phyloP scores from a whole-genome alignment of 2,113 vertebrate species.

The Corythaeola cristata region DNA sequence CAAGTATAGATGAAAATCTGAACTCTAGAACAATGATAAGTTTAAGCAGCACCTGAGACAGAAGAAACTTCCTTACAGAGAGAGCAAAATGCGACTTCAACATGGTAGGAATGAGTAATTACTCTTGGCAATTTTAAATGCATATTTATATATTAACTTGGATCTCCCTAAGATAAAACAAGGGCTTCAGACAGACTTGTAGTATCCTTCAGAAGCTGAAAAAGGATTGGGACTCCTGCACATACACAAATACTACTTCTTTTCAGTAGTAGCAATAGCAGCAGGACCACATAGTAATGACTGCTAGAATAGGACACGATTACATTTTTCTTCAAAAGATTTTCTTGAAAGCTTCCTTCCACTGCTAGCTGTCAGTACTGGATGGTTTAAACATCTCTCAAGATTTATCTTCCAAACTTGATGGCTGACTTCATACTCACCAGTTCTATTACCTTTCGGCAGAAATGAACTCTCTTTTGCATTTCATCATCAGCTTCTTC shows the following conservation, averaged over 20 bases:
- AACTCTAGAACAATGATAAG: not conserved
- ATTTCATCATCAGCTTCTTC: not conserved
- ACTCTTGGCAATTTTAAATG: not conserved
- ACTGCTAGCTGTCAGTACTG: not conserved
- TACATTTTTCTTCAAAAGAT: not conserved
- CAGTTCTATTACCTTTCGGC: not conserved
- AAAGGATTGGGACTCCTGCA: not conserved
- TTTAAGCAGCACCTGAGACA: not conserved
- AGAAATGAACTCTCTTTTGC: not conserved
- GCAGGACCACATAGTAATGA: not conserved
- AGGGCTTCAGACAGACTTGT: not conserved
- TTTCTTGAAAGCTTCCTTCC: not conserved
- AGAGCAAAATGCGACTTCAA: not conserved
- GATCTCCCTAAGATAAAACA: not conserved
- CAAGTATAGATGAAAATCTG: not conserved
- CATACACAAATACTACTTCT: not conserved
- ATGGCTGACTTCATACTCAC: not conserved
- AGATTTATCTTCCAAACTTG: not conserved
- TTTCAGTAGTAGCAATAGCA: not conserved
- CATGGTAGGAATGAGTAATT: not conserved
- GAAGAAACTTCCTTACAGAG: not conserved
- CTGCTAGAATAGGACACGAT: not conserved
- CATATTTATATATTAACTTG: not conserved
- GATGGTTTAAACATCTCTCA: not conserved
- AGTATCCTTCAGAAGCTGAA: not conserved